Evolutionary conservation across 1,140 invertebrate species (phyloP), one percentile per base, ranked within the genome.

Genomic region (Drosophila teissieri): DNA sequence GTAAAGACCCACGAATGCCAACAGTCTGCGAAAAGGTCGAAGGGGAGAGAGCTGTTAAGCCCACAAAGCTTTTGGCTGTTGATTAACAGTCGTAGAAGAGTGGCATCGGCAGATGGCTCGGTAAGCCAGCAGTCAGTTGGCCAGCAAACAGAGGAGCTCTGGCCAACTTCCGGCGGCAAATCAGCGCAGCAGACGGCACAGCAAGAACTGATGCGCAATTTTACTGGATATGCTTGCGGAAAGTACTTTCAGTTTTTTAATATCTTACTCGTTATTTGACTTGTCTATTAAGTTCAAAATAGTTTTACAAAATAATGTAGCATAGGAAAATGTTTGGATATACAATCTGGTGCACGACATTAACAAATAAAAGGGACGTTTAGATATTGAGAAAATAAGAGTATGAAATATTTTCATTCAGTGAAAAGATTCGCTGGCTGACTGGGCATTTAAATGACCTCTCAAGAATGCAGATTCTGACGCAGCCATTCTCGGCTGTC

Each of bases 391-490:
- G 8, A 31, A 31, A 31, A 31, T 31, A 1, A 8, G 27, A 10
- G 31, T 31, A 3, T 10, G 3, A 31, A 31, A 31, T 31, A 17
- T 14, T 45, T 36, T 45, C n/a, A 22, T 8, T 10, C 39, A 61
- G 55, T 61, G 61, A 45, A 11, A 10, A 57, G 40, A 64, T 22
- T 67, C 42, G 27, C 24, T 37, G 54, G 39, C 24, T 49, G 39
- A 45, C 60, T 48, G 37, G 63, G 64, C 64, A 85, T 82, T 85
- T 82, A 74, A 86, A 88, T 86, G 54, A 62, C 77, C 84, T 83
- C 58, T 52, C 76, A 83, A 73, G 84, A 88, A 88, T 88, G 83
- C 79, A 77, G 83, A 88, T 88, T 81, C 81, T 82, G 88, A 80
- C 53, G 31, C 3, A 45, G 83, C 83, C 78, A 55, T 61, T 72